Conservation (phyloP, 2,888 invertebrate genomes). For the Gasteruption jaculator region DNA sequence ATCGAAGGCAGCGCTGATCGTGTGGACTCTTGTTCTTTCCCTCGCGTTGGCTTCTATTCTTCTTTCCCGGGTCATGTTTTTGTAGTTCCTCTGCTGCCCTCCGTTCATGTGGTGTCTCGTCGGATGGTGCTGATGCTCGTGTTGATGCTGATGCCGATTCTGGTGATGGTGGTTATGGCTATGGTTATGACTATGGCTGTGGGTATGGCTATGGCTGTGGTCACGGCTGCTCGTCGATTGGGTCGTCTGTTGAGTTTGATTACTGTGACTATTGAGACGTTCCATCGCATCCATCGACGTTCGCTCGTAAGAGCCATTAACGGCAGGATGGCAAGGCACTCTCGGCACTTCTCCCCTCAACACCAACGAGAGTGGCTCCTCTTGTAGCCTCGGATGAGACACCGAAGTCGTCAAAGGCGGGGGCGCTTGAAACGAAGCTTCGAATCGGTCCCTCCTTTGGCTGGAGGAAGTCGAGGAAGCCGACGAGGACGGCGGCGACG, state of each 20-base stretch:
- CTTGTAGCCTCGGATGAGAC: slow-evolving; percentile 49
- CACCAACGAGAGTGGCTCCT: slow-evolving; percentile 64
- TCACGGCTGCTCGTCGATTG: slow-evolving; percentile 15
- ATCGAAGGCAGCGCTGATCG: slow-evolving; percentile 93
- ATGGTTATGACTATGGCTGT: slow-evolving; percentile 29
- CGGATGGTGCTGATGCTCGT: slow-evolving; percentile 14
- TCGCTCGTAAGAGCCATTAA: slow-evolving; percentile 40
- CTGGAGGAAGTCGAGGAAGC: slow-evolving; percentile 12
- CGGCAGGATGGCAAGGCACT: slow-evolving; percentile 58
- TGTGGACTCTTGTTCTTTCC: slow-evolving; percentile 89
- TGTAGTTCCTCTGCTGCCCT: slow-evolving; percentile 77
- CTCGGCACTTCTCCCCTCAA: slow-evolving; percentile 51
- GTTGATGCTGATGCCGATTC: slow-evolving; percentile 19
- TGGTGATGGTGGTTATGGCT: slow-evolving; percentile 20
- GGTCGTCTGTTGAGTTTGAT: too few relatives aligned
- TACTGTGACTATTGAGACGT: slow-evolving; percentile 8
- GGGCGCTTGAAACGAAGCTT: slow-evolving; percentile 33
- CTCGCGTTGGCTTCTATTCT: slow-evolving; percentile 92
- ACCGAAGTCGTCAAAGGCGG: slow-evolving; percentile 26
- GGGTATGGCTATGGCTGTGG: slow-evolving; percentile 17
- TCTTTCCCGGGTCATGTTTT: slow-evolving; percentile 91
- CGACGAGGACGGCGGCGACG: too few relatives aligned
- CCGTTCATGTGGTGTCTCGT: slow-evolving; percentile 21
- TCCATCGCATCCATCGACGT: slow-evolving; percentile 24
- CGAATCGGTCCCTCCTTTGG: slow-evolving; percentile 29